Evolutionary conservation across 2,888 invertebrate species (phyloP), one percentile per base, ranked within the genome.

Genomic region (Junonia oenone): DNA sequence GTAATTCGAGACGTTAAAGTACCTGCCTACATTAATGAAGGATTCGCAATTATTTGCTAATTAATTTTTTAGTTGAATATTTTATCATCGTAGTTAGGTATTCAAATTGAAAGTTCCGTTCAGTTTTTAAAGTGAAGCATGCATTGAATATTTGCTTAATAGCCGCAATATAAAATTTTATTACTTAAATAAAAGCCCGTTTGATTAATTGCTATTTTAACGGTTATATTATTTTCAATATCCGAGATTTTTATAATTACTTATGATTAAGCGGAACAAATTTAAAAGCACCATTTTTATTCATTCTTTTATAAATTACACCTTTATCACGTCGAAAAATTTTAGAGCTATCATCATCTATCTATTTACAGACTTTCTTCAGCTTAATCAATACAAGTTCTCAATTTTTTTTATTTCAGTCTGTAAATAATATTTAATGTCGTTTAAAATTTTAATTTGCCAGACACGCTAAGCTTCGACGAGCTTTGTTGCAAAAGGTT

Each of bases 401-500:
- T 22, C 5, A 22, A 22, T 22, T 3, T 13, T 13, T 35, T 35
- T 11, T 40, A 2, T 15, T 6, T 15, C 6, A 15, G 11, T 33
- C n/a, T n/a, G 2, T 33, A n/a, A 37, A 2, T 37, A 37, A 14
- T 14, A 33, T 6, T 8, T 2, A 8, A 14, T 14, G 4, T 35
- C 8, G 37, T 15, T 14, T 6, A 35, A 35, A 35, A 35, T 38
- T 40, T 19, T 19, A 40, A 22, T 14, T 43, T 26, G 43, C 22
- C 9, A 43, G 3, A 13, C 5, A 3, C 5, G n/a, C 8, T 26
- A 26, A 43, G n/a, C 22, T 13, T 5, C 26, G 6, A 13, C 13
- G 43, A 43, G 13, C 2, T 13, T 26, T 26, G 22, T 8, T 17
- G 71, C 76, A 73, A 72, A 75, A 78, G 74, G 72, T 68, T 68